Percentiles rank a stretch among this genome's conserved stretches.
Conservation (phyloP, 2,113 vertebrate genomes). For the Columba livia region DNA sequence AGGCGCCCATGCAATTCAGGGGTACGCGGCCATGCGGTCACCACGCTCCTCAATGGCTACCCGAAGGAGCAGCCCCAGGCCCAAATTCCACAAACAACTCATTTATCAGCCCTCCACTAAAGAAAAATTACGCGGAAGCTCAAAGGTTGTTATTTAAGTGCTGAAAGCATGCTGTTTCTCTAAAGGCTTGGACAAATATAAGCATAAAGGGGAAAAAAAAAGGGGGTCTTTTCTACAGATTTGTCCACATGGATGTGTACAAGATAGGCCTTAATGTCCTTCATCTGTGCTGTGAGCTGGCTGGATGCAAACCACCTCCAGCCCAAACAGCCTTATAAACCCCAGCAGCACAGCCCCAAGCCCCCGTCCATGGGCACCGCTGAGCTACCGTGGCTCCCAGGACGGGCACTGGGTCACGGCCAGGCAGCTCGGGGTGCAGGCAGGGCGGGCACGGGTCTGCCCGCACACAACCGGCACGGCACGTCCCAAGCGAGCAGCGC, state of each 20-base stretch:
- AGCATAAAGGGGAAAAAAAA: not conserved
- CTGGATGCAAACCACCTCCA: not conserved
- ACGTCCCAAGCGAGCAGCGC: not conserved
- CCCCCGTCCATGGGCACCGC: not conserved
- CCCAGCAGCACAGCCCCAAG: not conserved
- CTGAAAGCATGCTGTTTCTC: not conserved
- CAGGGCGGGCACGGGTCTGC: constrained; percentile 28
- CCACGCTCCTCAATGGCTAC: not conserved
- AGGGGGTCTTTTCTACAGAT: not conserved
- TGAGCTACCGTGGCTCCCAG: not conserved
- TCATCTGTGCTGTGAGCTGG: not conserved
- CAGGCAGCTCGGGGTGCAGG: not conserved
- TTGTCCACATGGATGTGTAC: not conserved
- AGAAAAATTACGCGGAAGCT: not conserved
- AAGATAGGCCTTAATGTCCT: not conserved
- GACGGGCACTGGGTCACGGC: not conserved
- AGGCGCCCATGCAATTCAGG: not conserved
- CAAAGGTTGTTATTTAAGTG: not conserved
- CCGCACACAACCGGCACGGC: not conserved
- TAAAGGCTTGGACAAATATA: not conserved
- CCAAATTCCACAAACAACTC: not conserved
- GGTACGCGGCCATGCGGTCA: not conserved
- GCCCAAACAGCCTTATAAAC: not conserved
- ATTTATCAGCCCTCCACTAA: not conserved
- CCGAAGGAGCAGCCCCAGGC: not conserved